Base-by-base conservation (phyloP, 2,113 vertebrate genomes). In the Trematocara variabile region DNA sequence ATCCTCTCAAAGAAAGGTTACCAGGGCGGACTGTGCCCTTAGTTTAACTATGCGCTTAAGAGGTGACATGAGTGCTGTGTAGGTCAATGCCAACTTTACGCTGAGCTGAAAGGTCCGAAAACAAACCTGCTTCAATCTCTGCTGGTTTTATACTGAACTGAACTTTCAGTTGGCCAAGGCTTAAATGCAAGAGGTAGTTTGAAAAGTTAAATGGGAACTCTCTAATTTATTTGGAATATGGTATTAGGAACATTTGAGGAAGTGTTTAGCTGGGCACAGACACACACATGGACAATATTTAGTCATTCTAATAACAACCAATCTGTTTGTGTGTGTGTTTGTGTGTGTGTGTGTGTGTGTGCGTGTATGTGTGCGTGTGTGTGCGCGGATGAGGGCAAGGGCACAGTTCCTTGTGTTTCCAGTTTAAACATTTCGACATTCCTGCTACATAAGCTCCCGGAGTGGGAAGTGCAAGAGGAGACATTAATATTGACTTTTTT, bases 381-480 rank as follows among this genome's bases (percentile, higher is more conserved):
- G 54, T 1, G 48, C 2, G 7, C 0, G 53, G 77, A 65, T 86
- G 90, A 89, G 86, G 91, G 84, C 81, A 8, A 56, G 81, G 79
- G 84, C 86, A 87, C 87, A 91, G 84, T 83, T 92, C 91, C 85
- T 85, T 85, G 82, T 91, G 92, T 89, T 93, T 91, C 83, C 84
- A 95, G 88, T 95, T 94, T 93, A 95, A 94, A 95, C 90, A 94
- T 93, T 95, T 89, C 81, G 90, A 95, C 93, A 96, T 95, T 95
- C 93, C 92, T 91, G 78, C 79, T 20, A 88, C 92, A 95, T 95
- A 94, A 95, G 94, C 91, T 91, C 70, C 90, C 78, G 39, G 80
- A 90, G 88, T 37, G 34, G 90, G 91, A 93, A 85, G 88, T 90
- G 86, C 88, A 84, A 86, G 83, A 56, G 10, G 82, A 92, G 85